These are phyloP conservation scores for Phortica okadai DNA, from an alignment of 2,888 invertebrate species.

Conservation along the genomic window DNA sequence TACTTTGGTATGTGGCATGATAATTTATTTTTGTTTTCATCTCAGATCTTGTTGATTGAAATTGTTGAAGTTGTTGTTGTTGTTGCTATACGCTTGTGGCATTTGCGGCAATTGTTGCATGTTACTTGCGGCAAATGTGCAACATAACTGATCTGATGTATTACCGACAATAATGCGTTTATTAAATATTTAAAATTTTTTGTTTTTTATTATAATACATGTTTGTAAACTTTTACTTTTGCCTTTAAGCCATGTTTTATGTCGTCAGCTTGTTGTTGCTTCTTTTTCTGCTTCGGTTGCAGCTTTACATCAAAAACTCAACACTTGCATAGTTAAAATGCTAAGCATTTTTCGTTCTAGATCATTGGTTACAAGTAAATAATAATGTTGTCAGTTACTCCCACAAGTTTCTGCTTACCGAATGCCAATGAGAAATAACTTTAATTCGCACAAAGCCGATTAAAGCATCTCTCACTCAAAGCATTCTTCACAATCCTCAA, in stretches of 20 bases:
- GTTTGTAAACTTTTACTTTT: background rate
- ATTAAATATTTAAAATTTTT: background rate
- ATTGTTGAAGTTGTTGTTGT: background rate
- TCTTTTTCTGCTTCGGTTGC: too few relatives aligned
- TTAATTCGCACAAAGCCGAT: background rate
- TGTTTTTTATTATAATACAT: background rate
- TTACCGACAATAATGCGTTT: background rate
- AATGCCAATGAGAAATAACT: background rate
- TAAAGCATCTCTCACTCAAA: background rate
- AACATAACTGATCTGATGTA: background rate
- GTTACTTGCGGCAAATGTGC: slow-evolving; percentile 1
- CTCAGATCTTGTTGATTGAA: background rate
- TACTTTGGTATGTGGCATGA: slow-evolving; percentile 51
- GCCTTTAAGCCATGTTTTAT: too few relatives aligned
- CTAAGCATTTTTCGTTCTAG: too few relatives aligned
- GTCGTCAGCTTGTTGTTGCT: too few relatives aligned
- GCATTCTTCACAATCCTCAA: slow-evolving; percentile 2
- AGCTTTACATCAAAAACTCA: too few relatives aligned
- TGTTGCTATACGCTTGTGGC: background rate
- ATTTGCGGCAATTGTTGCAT: slow-evolving; percentile 9
- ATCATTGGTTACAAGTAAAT: too few relatives aligned
- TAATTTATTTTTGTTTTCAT: slow-evolving; percentile 42
- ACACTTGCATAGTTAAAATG: too few relatives aligned
- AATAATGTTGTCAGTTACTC: slow-evolving; percentile 10
- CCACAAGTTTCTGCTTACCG: slow-evolving; percentile 52